These are phyloP conservation scores for Xyrichtys novacula DNA, from an alignment of 2,797 vertebrate genomes.

Conservation along the genomic window DNA sequence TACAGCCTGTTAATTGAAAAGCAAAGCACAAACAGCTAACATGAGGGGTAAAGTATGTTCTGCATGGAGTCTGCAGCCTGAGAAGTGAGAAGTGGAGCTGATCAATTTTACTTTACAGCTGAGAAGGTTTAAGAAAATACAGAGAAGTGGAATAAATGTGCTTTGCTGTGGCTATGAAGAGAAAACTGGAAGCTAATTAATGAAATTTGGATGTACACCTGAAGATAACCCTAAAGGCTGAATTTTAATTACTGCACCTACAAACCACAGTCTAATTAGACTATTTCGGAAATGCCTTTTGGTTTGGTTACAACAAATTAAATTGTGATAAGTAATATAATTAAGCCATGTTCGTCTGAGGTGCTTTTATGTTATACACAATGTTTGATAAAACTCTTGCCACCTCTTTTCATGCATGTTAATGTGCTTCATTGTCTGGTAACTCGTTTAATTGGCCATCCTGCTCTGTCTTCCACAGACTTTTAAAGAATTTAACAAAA, in stretches of 20 bases:
- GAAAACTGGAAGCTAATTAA: conserved; percentile 17
- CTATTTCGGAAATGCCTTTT: conserved; percentile 22
- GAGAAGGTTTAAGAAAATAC: not conserved
- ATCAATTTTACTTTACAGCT: not conserved
- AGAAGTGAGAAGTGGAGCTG: not conserved
- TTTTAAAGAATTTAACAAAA: not conserved
- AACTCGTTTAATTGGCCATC: not conserved
- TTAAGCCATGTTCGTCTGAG: not conserved
- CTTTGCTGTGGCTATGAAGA: conserved; percentile 3
- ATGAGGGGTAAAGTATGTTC: conserved; percentile 8
- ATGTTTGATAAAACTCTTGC: not conserved
- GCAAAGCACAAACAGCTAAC: conserved; percentile 10
- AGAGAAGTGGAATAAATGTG: not conserved
- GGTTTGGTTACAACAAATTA: conserved; percentile 23
- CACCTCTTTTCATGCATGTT: too few relatives aligned
- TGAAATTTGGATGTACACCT: conserved; percentile 17
- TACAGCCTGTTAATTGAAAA: conserved; percentile 40
- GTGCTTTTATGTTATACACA: not conserved
- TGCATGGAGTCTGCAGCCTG: not conserved
- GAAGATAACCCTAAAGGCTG: conserved; percentile 32
- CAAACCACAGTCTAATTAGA: conserved; percentile 44
- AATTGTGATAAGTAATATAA: conserved; percentile 1
- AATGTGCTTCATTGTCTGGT: conserved; percentile 24
- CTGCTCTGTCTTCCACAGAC: not conserved
- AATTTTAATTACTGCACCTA: conserved; percentile 38